A percentile compares a stretch with the other conserved stretches of the same genome.
These are phyloP conservation scores for Parotia lawesii DNA, from an alignment of 2,113 vertebrate species.

Conservation along the genomic window DNA sequence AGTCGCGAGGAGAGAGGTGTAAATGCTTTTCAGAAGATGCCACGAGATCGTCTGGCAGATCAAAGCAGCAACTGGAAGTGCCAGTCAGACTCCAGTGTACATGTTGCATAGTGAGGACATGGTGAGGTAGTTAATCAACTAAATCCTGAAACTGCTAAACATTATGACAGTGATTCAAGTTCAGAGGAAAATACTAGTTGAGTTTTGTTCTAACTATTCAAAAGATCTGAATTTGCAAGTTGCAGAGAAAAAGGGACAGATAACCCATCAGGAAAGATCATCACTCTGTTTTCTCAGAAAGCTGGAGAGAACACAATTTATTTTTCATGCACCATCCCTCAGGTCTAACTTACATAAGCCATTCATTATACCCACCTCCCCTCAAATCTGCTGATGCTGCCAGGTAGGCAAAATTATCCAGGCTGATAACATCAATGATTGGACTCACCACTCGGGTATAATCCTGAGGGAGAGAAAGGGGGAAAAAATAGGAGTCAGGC, in stretches of 20 bases:
- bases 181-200: not conserved
- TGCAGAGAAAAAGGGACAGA: not conserved
- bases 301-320: not conserved
- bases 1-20: not conserved
- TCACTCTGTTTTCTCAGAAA: not conserved
- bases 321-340: not conserved
- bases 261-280: not conserved
- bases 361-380: slow-evolving; percentile 81
- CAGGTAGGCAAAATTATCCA: slow-evolving; percentile 97
- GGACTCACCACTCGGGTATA: slow-evolving; percentile 95
- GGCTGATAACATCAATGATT: slow-evolving; percentile 98
- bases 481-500: not conserved
- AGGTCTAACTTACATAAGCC: not conserved
- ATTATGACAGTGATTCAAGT: not conserved
- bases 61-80: not conserved
- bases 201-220: not conserved
- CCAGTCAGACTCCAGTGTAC: not conserved
- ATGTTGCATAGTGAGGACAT: not conserved
- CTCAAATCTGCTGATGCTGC: slow-evolving; percentile 95
- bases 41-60: not conserved
- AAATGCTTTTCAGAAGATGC: not conserved
- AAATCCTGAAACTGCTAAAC: not conserved
- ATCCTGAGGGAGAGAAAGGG: slow-evolving; percentile 75
- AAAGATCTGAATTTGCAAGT: not conserved
- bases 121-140: not conserved